These are phyloP conservation scores for Ophion obscuratus DNA, from an alignment of 2,888 invertebrate genomes.

Conservation along the genomic window DNA sequence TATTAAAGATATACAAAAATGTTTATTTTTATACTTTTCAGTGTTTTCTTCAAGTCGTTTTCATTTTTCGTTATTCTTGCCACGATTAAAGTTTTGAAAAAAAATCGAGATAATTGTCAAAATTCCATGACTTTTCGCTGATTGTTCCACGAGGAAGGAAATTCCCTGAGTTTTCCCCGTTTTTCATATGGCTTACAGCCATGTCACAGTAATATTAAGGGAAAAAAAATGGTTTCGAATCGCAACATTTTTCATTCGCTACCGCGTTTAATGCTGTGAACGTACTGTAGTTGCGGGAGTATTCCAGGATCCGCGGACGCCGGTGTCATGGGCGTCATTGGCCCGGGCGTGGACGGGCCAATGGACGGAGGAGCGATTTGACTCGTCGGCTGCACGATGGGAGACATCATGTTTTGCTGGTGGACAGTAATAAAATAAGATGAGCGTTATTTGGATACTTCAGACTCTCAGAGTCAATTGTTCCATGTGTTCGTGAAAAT, in stretches of 20 bases:
- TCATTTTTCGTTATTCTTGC: no score
- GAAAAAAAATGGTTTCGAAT: not conserved
- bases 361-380: constrained; percentile 88
- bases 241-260: not conserved
- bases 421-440: constrained; percentile 68
- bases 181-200: not conserved
- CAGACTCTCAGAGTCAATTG: not conserved
- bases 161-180: no score
- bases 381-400: constrained; percentile 89
- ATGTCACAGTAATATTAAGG: not conserved
- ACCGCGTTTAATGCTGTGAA: constrained; percentile 61
- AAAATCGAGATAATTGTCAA: no score
- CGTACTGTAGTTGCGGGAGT: constrained; percentile 95
- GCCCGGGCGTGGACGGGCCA: constrained; percentile 91
- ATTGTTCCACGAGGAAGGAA: no score
- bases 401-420: constrained; percentile 94
- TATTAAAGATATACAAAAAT: no score
- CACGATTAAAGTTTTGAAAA: no score
- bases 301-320: constrained; percentile 97
- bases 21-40: no score
- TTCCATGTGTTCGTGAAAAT: not conserved
- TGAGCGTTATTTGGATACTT: not conserved
- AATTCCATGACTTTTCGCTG: no score
- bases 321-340: constrained; percentile 91
- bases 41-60: no score